Percentiles rank a stretch among this genome's conserved stretches.
phyloP scores from a whole-genome alignment of 1,140 invertebrate genomes.

The Octopus bimaculoides region DNA sequence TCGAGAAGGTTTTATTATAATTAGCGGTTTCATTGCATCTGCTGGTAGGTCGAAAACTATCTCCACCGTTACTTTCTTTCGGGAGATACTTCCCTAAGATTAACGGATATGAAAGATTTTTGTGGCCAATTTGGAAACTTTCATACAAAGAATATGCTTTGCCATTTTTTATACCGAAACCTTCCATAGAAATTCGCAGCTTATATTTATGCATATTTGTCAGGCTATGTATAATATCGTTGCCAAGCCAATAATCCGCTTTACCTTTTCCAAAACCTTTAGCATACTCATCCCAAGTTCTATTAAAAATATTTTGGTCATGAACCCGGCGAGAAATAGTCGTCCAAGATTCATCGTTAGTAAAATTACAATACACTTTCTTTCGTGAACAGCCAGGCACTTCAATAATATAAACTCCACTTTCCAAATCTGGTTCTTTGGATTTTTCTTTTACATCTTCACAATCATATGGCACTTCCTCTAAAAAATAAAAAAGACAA shows the following conservation, averaged over 20 bases:
- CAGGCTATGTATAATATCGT: slow-evolving; percentile 17
- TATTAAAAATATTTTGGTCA: slow-evolving; percentile 22
- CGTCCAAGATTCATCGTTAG: neutral
- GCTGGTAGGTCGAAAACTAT: neutral
- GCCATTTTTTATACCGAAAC: neutral
- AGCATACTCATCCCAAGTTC: slow-evolving; percentile 26
- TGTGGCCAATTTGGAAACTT: neutral
- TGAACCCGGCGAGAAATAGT: neutral
- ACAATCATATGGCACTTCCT: neutral
- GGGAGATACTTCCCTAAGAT: neutral
- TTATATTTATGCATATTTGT: neutral
- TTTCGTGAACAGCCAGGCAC: neutral
- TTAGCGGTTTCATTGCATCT: neutral
- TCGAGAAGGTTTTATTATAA: neutral
- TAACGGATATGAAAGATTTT: neutral
- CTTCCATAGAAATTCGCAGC: neutral
- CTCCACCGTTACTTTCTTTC: neutral
- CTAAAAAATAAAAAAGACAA: too few species aligned
- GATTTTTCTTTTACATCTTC: neutral
- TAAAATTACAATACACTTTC: neutral
- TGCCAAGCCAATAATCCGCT: slow-evolving; percentile 31
- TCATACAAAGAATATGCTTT: neutral
- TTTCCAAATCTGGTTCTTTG: neutral
- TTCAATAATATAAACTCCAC: neutral
- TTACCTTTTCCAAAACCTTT: slow-evolving; percentile 29